Evolutionary conservation across 1,140 invertebrate species (phyloP).

Genomic region (Drosophila kepulauana): DNA sequence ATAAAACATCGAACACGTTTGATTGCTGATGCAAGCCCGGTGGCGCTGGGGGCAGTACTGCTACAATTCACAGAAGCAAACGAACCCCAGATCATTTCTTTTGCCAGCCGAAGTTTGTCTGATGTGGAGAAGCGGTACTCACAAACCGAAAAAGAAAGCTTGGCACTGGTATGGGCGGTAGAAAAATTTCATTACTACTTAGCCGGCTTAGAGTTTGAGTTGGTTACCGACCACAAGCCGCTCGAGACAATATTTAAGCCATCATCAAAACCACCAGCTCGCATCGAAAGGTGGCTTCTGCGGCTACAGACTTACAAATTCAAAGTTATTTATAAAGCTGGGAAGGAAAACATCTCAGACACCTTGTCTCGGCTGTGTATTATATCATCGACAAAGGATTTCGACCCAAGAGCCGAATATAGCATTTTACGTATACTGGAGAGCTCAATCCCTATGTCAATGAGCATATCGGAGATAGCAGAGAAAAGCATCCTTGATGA

Average conservation of each 20-base stretch:
- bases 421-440: slow-evolving; percentile 36
- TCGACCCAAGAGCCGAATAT: slow-evolving; percentile 14
- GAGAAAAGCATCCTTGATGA: slow-evolving; percentile 37
- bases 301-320: slow-evolving; percentile 73
- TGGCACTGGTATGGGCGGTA: no score
- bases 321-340: slow-evolving; percentile 72
- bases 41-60: no score
- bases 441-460: slow-evolving; percentile 16
- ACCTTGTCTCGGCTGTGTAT: slow-evolving; percentile 45
- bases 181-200: no score
- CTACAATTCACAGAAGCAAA: no score
- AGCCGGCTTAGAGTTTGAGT: slow-evolving; percentile 20
- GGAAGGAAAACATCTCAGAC: slow-evolving; percentile 84
- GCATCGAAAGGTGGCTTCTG: slow-evolving; percentile 80
- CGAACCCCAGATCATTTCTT: no score
- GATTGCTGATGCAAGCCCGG: no score
- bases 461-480: slow-evolving; percentile 40
- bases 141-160: no score
- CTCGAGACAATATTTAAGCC: not conserved
- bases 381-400: slow-evolving; percentile 1
- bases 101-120: no score
- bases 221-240: not conserved
- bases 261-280: slow-evolving; percentile 57
- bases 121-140: no score
- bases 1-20: no score